Percentiles rank a stretch among this genome's conserved stretches.
phyloP scores from a whole-genome alignment of 2,888 invertebrate species.

The Lasius platythorax region DNA sequence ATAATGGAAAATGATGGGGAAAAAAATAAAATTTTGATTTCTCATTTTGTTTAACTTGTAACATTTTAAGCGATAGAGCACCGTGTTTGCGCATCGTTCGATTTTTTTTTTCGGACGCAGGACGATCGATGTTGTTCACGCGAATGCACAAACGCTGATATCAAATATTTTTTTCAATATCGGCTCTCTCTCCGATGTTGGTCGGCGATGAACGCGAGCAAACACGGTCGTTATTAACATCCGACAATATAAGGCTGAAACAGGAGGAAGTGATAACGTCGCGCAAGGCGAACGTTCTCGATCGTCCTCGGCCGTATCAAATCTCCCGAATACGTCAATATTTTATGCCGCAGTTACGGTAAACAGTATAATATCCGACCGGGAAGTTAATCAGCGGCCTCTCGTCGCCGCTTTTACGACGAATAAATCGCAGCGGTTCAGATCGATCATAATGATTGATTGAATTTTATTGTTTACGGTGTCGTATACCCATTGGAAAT shows the following conservation, averaged over 20 bases:
- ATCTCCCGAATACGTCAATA: conserved; percentile 43
- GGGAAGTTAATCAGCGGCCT: conserved; percentile 42
- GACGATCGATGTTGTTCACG: background rate
- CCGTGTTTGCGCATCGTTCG: background rate
- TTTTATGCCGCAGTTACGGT: conserved; percentile 32
- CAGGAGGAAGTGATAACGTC: conserved; percentile 35
- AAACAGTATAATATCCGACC: conserved; percentile 42
- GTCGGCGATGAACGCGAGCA: background rate
- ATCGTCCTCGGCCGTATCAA: conserved; percentile 34
- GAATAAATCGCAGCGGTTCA: conserved; percentile 5
- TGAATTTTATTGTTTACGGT: conserved; percentile 35
- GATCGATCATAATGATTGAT: conserved; percentile 35
- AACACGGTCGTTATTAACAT: conserved; percentile 29
- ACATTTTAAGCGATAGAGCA: background rate
- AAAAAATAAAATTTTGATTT: background rate
- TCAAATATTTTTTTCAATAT: conserved; percentile 46
- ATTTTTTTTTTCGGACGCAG: background rate
- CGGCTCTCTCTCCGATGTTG: background rate
- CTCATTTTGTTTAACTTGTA: conserved; percentile 5
- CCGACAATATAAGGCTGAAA: background rate
- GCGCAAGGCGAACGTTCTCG: conserved; percentile 32
- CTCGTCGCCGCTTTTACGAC: background rate
- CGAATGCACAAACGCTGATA: conserved; percentile 18
- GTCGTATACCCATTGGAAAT: background rate
- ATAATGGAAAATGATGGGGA: background rate